phyloP scores from a whole-genome alignment of 2,888 invertebrate genomes.

The Phania funesta region DNA sequence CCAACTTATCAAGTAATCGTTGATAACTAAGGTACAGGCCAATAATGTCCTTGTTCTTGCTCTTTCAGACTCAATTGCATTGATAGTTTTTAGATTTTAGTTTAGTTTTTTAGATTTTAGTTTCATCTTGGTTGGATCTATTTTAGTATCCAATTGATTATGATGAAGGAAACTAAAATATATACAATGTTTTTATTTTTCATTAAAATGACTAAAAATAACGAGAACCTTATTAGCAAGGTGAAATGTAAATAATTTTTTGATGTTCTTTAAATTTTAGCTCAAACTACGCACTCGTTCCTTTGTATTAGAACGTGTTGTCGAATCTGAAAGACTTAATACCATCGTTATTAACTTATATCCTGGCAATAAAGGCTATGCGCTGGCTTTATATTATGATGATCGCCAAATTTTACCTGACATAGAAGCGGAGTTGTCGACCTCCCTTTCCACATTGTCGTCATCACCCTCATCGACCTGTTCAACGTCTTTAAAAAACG shows the following conservation, averaged over 20 bases:
- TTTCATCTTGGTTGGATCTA: no score
- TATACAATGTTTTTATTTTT: no score
- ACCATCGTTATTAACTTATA: conserved; percentile 94
- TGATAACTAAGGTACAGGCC: no score
- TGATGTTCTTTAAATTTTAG: conserved; percentile 69
- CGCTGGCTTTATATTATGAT: conserved; percentile 81
- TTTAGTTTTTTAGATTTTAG: no score
- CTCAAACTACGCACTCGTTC: conserved; percentile 82
- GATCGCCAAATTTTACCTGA: conserved; percentile 78
- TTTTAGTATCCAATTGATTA: no score
- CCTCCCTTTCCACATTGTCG: conserved; percentile 26
- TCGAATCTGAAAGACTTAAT: conserved; percentile 91
- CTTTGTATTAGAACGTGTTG: conserved; percentile 90
- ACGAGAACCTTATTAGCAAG: no score
- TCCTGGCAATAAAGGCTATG: conserved; percentile 95
- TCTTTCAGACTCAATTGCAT: no score
- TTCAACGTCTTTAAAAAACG: conserved; percentile 64
- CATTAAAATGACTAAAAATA: no score
- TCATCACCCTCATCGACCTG: conserved; percentile 59
- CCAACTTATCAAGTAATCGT: no score
- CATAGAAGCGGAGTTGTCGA: conserved; percentile 41
- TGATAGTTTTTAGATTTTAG: no score
- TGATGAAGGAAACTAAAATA: no score
- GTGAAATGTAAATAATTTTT: not conserved
- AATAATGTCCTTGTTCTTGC: no score